Evolutionary conservation across 2,888 invertebrate species (phyloP).

Genomic region (Agrochola lota): DNA sequence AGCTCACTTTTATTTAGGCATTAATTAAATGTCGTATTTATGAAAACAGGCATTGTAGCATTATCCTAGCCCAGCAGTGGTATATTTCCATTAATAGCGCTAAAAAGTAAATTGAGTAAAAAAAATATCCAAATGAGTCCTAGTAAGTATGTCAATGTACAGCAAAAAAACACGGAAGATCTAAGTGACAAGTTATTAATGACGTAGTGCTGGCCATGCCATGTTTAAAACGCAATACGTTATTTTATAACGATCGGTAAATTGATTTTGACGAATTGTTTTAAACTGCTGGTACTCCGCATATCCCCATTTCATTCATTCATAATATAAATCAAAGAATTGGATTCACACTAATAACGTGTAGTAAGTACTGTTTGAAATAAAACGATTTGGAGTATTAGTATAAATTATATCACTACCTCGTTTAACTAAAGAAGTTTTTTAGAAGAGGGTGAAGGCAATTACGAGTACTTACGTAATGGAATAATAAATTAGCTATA

Average conservation of each 20-base stretch:
- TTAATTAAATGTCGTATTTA: too few relatives aligned
- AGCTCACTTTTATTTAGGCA: too few relatives aligned
- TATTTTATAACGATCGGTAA: conserved; percentile 22
- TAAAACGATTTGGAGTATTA: background rate
- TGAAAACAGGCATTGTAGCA: too few relatives aligned
- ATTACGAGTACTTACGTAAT: background rate
- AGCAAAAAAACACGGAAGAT: background rate
- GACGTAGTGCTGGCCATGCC: conserved; percentile 4
- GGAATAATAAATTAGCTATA: background rate
- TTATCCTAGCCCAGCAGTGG: background rate
- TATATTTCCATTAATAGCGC: background rate
- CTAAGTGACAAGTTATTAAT: conserved; percentile 3
- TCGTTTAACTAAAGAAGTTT: background rate
- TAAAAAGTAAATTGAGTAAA: background rate
- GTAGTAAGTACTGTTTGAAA: background rate
- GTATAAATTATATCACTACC: background rate
- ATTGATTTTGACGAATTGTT: conserved; percentile 42
- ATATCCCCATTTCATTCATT: conserved; percentile 8
- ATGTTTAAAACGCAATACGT: too few relatives aligned
- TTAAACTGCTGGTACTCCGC: conserved; percentile 30
- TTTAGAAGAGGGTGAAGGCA: background rate
- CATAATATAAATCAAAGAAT: conserved; percentile 6
- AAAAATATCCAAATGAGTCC: background rate
- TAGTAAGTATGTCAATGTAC: background rate
- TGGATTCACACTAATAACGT: background rate